phyloP scores from a whole-genome alignment of 2,113 vertebrate genomes.

The Catharus fuscescens region DNA sequence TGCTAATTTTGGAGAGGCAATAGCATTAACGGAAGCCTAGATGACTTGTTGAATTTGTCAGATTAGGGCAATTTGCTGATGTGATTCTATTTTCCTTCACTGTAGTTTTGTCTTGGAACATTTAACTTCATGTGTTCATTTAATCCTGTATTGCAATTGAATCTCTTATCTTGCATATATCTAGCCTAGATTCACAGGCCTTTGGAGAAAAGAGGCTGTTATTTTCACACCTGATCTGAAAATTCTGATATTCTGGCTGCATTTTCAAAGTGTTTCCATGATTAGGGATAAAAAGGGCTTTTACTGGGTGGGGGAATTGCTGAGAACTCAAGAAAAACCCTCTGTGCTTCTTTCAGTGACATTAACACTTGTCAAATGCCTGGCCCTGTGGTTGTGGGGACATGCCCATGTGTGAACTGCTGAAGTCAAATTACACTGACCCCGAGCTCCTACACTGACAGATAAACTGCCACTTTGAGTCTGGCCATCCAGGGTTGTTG shows the following conservation, averaged over 20 bases:
- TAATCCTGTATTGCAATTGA: not conserved
- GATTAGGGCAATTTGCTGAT: conserved; percentile 5
- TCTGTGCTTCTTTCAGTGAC: not conserved
- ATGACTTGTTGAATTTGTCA: conserved; percentile 8
- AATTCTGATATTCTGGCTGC: not conserved
- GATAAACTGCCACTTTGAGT: rapidly evolving
- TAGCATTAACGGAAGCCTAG: not conserved
- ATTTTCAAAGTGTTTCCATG: not conserved
- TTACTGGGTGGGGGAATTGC: rapidly evolving
- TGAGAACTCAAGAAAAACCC: not conserved
- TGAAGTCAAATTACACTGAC: not conserved
- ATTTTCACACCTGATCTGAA: not conserved
- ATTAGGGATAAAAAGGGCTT: not conserved
- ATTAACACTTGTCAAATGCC: not conserved
- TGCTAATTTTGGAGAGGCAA: not conserved
- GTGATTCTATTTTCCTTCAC: conserved; percentile 6
- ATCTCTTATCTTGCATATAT: not conserved
- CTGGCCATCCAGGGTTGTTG: not conserved
- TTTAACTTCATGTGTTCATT: not conserved
- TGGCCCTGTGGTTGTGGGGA: not conserved
- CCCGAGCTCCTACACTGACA: not conserved
- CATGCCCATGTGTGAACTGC: not conserved
- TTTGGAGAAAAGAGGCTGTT: not conserved
- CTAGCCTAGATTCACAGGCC: not conserved
- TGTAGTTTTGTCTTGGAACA: not conserved